Evolutionary conservation across 1,140 invertebrate species (phyloP).

Genomic region (Bombus polaris): DNA sequence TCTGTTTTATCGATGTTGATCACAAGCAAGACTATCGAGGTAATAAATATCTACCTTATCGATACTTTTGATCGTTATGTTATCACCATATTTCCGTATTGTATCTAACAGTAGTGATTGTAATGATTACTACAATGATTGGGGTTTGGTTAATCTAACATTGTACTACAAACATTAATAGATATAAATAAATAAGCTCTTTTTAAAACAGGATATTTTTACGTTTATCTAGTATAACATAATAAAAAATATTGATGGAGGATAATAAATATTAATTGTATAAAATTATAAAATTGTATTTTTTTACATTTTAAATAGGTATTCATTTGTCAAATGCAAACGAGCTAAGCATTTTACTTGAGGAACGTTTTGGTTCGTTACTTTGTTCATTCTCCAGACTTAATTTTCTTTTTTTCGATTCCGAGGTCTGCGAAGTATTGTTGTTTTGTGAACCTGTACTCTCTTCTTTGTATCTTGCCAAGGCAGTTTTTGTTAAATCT

Average conservation of each 20-base stretch:
- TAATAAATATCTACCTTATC: constrained; percentile 26
- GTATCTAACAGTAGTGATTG: background rate
- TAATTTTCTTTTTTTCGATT: constrained; percentile 75
- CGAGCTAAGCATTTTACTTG: constrained; percentile 59
- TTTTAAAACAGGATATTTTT: background rate
- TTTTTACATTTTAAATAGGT: background rate
- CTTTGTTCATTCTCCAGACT: constrained; percentile 44
- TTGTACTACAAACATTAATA: background rate
- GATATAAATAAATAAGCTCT: background rate
- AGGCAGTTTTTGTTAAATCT: constrained; percentile 83
- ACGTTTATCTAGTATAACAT: background rate
- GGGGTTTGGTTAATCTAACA: no score
- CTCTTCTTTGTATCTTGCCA: constrained; percentile 82
- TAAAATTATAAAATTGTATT: constrained; percentile 36
- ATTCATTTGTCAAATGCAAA: constrained; percentile 67
- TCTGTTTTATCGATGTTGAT: constrained; percentile 58
- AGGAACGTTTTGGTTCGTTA: constrained; percentile 67
- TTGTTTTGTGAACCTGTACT: constrained; percentile 3
- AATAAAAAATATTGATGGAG: background rate
- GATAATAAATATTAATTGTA: constrained; percentile 40
- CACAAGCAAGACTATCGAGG: background rate
- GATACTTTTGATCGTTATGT: background rate
- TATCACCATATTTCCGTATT: no score
- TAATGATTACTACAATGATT: background rate
- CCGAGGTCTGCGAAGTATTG: background rate